A percentile compares a stretch with the other conserved stretches of the same genome.
These are phyloP conservation scores for Ophion costatus DNA, from an alignment of 2,888 invertebrate genomes.

Conservation along the genomic window DNA sequence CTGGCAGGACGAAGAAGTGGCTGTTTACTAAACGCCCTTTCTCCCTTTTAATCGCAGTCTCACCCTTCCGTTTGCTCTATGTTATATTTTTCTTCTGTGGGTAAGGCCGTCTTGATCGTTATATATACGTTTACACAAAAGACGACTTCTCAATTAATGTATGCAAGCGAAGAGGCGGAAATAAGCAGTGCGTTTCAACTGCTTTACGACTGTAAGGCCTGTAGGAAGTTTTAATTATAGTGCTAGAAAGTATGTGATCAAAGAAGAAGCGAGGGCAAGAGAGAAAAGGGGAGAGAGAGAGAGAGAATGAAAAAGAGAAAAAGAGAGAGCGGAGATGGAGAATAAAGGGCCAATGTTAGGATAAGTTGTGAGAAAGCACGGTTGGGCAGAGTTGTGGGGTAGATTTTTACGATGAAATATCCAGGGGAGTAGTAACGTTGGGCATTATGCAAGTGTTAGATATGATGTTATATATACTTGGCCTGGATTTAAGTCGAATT, in stretches of 20 bases:
- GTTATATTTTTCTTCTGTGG: slow-evolving; percentile 11
- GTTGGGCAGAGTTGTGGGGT: slow-evolving; percentile 21
- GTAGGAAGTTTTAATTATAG: slow-evolving; percentile 54
- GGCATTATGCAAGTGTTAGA: slow-evolving; percentile 36
- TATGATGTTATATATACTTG: slow-evolving; percentile 27
- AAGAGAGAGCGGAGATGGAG: background rate
- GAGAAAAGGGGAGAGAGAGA: slow-evolving; percentile 10
- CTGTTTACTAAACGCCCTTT: slow-evolving; percentile 47
- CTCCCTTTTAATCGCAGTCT: slow-evolving; percentile 20
- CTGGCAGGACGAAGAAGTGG: slow-evolving; percentile 16
- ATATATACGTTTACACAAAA: slow-evolving; percentile 23
- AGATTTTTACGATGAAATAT: slow-evolving; percentile 54
- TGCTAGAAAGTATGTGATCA: slow-evolving; percentile 37
- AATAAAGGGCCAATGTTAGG: slow-evolving; percentile 31
- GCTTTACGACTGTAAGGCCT: background rate
- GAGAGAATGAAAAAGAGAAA: slow-evolving; percentile 16
- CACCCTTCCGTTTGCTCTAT: background rate
- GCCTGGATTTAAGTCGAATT: slow-evolving; percentile 24
- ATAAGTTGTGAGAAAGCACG: slow-evolving; percentile 28
- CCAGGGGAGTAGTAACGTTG: slow-evolving; percentile 22
- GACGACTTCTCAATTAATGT: slow-evolving; percentile 52
- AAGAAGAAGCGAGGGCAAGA: slow-evolving; percentile 20
- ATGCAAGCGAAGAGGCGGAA: slow-evolving; percentile 37
- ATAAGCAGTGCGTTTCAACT: slow-evolving; percentile 43
- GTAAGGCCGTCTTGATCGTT: slow-evolving; percentile 29